Conservation (phyloP, 2,113 vertebrate genomes). For the Callipepla squamata region DNA sequence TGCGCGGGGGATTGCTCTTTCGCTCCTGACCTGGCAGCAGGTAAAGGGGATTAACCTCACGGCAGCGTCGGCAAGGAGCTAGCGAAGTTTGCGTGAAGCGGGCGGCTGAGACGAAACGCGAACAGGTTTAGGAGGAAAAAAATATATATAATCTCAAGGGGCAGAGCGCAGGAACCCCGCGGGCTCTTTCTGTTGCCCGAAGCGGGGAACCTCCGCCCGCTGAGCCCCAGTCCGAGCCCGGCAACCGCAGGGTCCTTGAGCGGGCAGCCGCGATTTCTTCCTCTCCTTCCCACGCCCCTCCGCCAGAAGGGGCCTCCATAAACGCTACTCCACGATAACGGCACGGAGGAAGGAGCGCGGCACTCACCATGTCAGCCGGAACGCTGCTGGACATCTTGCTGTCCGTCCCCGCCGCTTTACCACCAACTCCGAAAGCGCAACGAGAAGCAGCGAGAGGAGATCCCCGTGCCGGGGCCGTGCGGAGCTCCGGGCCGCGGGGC, state of each 20-base stretch:
- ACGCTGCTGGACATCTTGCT: slow-evolving; percentile 83
- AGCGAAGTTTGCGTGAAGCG: background rate
- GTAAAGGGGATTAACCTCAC: slow-evolving; percentile 17
- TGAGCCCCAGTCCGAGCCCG: background rate
- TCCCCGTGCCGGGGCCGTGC: too few species aligned
- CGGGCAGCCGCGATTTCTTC: background rate
- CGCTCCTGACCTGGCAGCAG: background rate
- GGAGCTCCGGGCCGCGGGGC: too few species aligned
- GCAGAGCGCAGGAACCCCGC: too few species aligned
- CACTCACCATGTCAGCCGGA: slow-evolving; percentile 83
- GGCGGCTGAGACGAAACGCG: background rate
- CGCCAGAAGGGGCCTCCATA: background rate
- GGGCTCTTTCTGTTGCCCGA: background rate
- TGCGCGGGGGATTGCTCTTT: background rate
- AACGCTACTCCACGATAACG: background rate
- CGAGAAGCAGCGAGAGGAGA: too few species aligned
- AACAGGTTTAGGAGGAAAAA: background rate
- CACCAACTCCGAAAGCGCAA: too few species aligned
- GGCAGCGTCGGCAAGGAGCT: background rate
- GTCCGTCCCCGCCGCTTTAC: too few species aligned
- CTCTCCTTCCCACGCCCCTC: background rate
- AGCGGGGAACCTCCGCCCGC: too few species aligned
- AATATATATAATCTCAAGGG: too few species aligned
- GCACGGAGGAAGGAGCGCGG: background rate
- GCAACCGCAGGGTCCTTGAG: background rate